Evolutionary conservation across 2,797 vertebrate genomes (phyloP), one percentile per base, ranked within the genome.

Genomic region (Sebastes reedi): DNA sequence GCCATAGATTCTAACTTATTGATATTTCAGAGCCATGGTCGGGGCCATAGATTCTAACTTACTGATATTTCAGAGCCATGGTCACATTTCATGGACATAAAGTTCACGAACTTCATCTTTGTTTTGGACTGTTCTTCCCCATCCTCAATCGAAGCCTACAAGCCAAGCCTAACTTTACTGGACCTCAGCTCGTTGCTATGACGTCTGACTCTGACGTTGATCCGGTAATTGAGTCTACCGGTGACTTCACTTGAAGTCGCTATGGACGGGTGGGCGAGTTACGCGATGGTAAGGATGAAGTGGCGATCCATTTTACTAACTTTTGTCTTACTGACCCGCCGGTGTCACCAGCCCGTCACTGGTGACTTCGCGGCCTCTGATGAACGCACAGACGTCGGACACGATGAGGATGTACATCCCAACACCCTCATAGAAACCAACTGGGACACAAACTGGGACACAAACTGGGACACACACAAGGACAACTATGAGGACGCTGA

Each of bases 401-500:
- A 73, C 1, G 72, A 84, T 27, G 80, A 87, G 0, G 85, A 83
- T 0, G 29, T 66, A 0, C 80, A 11, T 12, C 42, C 64, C 22
- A 59, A 84, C 61, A 6, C 22, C 1, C n/a, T 58, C 16, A 22
- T n/a, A 6, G 86, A 77, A 59, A 55, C 59, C 9, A 14, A 42
- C 0, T 2, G 55, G 1, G 69, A 85, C 10, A 77, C 73, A 22
- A 74, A 83, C 72, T 83, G 86, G 86, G 84, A 86, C 1, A 77
- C 71, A 22, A 74, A 83, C 72, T 83, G 86, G 86, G 84, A 86
- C 1, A 14, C 27, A 14, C 25, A 76, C 78, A 36, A 72, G 34
- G 86, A 84, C 65, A 74, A 85, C 75, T 85, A 89, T 18, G 88
- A 86, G 70, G 90, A 92, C 2, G 92, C 86, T 2, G 90, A 92